These are phyloP conservation scores for Cherax destructor DNA, from an alignment of 1,140 invertebrate genomes.

Conservation along the genomic window DNA sequence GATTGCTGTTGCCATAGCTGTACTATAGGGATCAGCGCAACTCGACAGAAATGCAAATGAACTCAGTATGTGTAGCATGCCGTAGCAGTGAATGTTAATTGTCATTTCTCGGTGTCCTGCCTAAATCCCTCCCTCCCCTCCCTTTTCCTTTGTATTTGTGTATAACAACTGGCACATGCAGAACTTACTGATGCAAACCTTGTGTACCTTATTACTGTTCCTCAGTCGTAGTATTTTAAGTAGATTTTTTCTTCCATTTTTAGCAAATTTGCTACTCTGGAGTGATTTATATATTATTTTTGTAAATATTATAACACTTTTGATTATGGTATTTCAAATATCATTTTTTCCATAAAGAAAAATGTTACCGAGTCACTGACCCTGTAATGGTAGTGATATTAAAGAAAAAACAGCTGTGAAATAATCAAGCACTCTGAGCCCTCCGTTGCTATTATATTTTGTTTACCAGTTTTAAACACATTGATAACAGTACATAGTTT, in stretches of 20 bases:
- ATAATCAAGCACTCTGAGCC: slow-evolving; percentile 14
- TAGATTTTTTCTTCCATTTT: slow-evolving; percentile 31
- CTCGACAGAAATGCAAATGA: slow-evolving; percentile 5
- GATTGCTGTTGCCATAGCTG: neutral
- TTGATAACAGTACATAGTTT: neutral
- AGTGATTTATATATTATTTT: slow-evolving; percentile 46
- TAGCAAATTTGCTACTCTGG: slow-evolving; percentile 10
- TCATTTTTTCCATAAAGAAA: slow-evolving; percentile 12
- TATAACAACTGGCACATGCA: slow-evolving; percentile 16
- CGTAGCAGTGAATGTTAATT: slow-evolving; percentile 12
- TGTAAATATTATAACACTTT: slow-evolving; percentile 41
- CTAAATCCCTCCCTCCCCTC: neutral
- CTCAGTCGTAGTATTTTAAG: slow-evolving; percentile 51
- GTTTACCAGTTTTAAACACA: neutral
- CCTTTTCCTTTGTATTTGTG: neutral
- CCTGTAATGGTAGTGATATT: slow-evolving; percentile 28
- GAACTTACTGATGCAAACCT: slow-evolving; percentile 18
- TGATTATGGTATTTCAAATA: slow-evolving; percentile 35
- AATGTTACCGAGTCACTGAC: neutral
- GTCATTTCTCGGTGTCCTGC: neutral
- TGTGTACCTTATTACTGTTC: slow-evolving; percentile 49
- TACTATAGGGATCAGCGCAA: neutral
- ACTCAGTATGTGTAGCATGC: slow-evolving; percentile 7
- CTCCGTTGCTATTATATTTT: slow-evolving; percentile 2
- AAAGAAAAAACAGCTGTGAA: slow-evolving; percentile 12